These are phyloP conservation scores for Disparrhopalites patrizii DNA, from an alignment of 2,888 invertebrate species.

Conservation along the genomic window DNA sequence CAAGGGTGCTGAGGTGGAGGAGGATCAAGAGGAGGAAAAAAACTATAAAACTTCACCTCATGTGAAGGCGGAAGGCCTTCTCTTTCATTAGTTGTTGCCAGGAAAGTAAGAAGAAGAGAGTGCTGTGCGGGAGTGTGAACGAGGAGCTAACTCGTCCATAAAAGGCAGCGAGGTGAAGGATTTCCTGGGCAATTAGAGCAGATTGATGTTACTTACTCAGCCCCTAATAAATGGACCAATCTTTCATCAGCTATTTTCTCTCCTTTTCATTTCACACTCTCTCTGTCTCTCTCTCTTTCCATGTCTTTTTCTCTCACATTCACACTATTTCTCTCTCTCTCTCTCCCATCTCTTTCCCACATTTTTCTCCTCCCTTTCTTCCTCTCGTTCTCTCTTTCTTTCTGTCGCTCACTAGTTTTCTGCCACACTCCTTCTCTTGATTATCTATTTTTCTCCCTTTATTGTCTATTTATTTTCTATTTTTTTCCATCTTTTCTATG, in stretches of 20 bases:
- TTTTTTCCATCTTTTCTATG: neutral
- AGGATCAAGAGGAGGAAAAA: neutral
- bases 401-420: neutral
- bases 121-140: slow-evolving; percentile 19
- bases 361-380: no score
- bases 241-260: slow-evolving; percentile 35
- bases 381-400: neutral
- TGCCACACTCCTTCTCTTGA: neutral
- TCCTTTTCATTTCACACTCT: neutral
- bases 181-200: slow-evolving; percentile 36
- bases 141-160: slow-evolving; percentile 21
- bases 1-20: no score
- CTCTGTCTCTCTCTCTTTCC: neutral
- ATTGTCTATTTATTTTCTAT: no score
- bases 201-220: slow-evolving; percentile 39
- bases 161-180: slow-evolving; percentile 25
- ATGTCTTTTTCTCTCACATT: neutral
- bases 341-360: neutral
- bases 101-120: neutral
- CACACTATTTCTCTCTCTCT: neutral
- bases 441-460: neutral
- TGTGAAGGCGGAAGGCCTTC: neutral
- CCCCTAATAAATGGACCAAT: slow-evolving; percentile 37
- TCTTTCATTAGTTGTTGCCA: neutral
- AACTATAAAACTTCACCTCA: neutral